Evolutionary conservation across 2,113 vertebrate species (phyloP).

Genomic region (Xyrauchen texanus): DNA sequence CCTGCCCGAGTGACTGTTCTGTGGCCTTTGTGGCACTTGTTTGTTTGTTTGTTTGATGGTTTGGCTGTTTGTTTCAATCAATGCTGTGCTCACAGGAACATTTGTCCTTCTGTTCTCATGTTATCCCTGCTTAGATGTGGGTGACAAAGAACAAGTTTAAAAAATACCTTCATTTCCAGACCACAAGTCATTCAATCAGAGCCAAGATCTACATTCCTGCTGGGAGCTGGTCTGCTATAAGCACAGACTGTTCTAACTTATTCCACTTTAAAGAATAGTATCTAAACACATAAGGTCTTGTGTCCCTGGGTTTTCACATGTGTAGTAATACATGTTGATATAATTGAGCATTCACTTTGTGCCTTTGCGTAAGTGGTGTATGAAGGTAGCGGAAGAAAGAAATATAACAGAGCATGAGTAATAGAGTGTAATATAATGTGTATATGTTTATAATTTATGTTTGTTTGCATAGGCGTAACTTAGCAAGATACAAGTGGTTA

Average conservation of each 20-base stretch:
- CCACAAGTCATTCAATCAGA: constrained; percentile 20
- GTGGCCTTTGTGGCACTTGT: too few relatives aligned
- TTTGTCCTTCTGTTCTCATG: neutral
- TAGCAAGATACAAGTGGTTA: too few relatives aligned
- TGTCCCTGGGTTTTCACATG: neutral
- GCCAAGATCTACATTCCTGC: neutral
- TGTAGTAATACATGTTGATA: neutral
- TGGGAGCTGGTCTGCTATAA: constrained; percentile 41
- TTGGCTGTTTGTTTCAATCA: neutral
- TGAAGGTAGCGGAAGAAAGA: neutral
- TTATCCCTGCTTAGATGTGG: neutral
- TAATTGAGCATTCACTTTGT: constrained; percentile 1
- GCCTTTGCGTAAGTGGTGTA: neutral
- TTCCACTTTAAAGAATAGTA: constrained; percentile 69
- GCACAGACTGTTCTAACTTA: constrained; percentile 51
- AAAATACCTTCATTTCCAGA: neutral
- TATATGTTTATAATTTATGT: neutral
- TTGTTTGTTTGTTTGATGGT: too few relatives aligned
- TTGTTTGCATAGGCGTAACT: too few relatives aligned
- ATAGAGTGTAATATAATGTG: neutral
- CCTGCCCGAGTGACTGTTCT: too few relatives aligned
- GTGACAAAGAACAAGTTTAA: neutral
- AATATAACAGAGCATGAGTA: neutral
- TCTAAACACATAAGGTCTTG: constrained; percentile 47
- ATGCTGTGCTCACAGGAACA: neutral